A percentile compares a stretch with the other conserved stretches of the same genome.
phyloP scores from a whole-genome alignment of 2,113 vertebrate species.

The Mesoclemmys tuberculata region DNA sequence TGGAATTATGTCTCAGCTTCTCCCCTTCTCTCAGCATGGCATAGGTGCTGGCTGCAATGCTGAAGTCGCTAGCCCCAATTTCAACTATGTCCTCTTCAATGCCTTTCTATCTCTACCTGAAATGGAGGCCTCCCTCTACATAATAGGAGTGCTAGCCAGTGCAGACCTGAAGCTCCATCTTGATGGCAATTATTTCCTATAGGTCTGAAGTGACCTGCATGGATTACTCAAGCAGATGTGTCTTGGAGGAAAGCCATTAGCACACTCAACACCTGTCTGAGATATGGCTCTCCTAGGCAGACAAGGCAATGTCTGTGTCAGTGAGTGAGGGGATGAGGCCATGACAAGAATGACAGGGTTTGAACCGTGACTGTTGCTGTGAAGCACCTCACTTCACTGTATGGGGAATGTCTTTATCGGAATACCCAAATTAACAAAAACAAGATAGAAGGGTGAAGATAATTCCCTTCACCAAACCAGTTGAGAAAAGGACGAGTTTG shows the following conservation, averaged over 20 bases:
- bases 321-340: neutral
- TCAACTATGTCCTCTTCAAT: neutral
- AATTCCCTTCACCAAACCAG: neutral
- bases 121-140: neutral
- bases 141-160: neutral
- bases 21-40: neutral
- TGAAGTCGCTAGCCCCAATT: neutral
- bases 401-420: neutral
- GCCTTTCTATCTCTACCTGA: neutral
- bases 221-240: neutral
- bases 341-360: neutral
- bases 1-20: neutral
- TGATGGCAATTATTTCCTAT: neutral
- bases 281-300: neutral
- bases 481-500: neutral
- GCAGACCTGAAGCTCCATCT: neutral
- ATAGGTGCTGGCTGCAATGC: neutral
- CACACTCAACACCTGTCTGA: neutral
- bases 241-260: neutral
- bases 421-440: neutral
- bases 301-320: neutral
- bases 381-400: neutral
- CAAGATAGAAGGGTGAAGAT: neutral
- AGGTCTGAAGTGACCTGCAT: neutral
- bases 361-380: neutral